Conservation (phyloP, 2,113 vertebrate genomes). For the pig (Sus scrofa) region DNA sequence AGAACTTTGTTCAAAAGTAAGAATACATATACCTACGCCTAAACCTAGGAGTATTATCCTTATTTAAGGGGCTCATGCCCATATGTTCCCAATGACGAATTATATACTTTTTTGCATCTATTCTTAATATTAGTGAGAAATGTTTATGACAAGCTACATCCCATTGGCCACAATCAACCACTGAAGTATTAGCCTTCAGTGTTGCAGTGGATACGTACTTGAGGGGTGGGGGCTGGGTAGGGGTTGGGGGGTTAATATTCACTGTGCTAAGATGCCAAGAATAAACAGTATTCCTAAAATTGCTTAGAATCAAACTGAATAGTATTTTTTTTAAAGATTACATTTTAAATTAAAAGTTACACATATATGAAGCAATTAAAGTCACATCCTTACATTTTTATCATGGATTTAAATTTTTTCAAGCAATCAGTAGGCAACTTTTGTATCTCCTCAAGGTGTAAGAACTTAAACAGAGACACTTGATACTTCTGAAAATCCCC, state of each 20-base stretch:
- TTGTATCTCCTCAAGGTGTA: too few species aligned
- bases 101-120: not conserved
- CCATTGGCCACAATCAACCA: not conserved
- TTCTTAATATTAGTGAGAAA: not conserved
- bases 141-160: not conserved
- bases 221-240: too few species aligned
- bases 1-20: not conserved
- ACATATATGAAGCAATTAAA: not conserved
- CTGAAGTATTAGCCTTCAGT: not conserved
- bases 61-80: not conserved
- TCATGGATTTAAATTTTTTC: conserved; percentile 53
- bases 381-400: not conserved
- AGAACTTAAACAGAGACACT: not conserved
- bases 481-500: not conserved
- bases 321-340: not conserved
- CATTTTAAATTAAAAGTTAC: conserved; percentile 42
- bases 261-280: not conserved
- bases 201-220: not conserved
- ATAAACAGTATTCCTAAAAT: not conserved
- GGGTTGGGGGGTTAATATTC: not conserved
- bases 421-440: not conserved
- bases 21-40: not conserved
- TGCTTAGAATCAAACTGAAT: not conserved
- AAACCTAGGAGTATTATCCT: not conserved
- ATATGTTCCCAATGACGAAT: not conserved